Conservation (phyloP, 2,113 vertebrate genomes). For the Ceyx cyanopectus region DNA sequence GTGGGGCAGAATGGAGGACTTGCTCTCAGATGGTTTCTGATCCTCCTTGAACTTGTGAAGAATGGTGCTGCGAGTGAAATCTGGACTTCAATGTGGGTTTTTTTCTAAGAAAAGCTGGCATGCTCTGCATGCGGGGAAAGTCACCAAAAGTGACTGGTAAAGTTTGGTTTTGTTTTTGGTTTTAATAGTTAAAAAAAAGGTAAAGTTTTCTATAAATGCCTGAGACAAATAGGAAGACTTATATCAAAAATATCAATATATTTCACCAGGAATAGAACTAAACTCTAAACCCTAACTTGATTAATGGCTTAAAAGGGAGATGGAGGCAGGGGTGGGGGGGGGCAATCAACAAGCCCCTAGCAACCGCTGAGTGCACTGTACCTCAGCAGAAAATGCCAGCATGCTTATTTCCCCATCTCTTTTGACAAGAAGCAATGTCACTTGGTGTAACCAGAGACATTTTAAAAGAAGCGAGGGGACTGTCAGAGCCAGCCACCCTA, state of each 20-base stretch:
- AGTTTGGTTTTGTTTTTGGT: background rate
- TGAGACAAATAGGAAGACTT: background rate
- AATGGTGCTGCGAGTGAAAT: background rate
- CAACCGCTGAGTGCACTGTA: background rate
- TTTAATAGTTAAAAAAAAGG: background rate
- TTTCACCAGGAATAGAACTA: background rate
- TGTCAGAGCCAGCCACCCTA: background rate
- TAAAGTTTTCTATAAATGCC: background rate
- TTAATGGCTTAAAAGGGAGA: background rate
- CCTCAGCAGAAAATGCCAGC: background rate
- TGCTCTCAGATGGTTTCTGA: background rate
- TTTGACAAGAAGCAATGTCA: slow-evolving; percentile 14
- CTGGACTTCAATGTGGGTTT: background rate
- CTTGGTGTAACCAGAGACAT: background rate
- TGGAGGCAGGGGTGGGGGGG: too few species aligned
- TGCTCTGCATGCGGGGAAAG: background rate
- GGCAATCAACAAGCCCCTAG: background rate
- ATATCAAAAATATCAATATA: background rate
- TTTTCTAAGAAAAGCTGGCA: background rate
- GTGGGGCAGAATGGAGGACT: background rate
- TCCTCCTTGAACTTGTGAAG: background rate
- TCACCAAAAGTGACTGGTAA: background rate
- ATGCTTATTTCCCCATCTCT: background rate
- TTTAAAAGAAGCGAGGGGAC: background rate
- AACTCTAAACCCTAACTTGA: background rate